These are phyloP conservation scores for Arothron firmamentum DNA, from an alignment of 2,113 vertebrate genomes.

Conservation along the genomic window DNA sequence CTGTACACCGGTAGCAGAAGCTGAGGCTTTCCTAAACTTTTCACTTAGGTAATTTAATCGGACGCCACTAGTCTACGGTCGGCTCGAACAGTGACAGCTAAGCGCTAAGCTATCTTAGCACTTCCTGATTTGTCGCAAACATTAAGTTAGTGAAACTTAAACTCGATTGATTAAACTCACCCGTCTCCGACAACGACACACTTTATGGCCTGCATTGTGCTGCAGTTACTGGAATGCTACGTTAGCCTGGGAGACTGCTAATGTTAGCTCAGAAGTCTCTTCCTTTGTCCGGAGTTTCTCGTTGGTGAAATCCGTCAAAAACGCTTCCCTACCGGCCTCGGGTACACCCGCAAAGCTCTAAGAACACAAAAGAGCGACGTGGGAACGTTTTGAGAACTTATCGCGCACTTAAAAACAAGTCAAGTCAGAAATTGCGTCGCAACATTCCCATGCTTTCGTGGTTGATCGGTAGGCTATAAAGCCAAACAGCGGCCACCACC, in stretches of 20 bases:
- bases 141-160: not conserved
- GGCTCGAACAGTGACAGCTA: not conserved
- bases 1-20: constrained; percentile 19
- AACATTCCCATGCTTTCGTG: constrained; percentile 68
- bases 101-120: not conserved
- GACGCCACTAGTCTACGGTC: not conserved
- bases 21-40: constrained; percentile 5
- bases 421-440: constrained; percentile 36
- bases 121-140: not conserved
- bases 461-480: constrained; percentile 43
- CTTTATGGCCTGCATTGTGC: constrained; percentile 94
- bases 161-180: constrained; percentile 76
- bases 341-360: not conserved
- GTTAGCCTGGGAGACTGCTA: constrained; percentile 58
- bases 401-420: constrained; percentile 41
- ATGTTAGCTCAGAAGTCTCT: constrained; percentile 55
- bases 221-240: constrained; percentile 57
- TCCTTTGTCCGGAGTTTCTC: constrained; percentile 64
- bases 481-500: constrained; percentile 72
- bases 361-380: not conserved
- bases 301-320: constrained; percentile 29
- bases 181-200: constrained; percentile 98
- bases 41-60: too few relatives aligned
- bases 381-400: constrained; percentile 35
- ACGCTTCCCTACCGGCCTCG: constrained; percentile 2